A percentile compares a stretch with the other conserved stretches of the same genome.
Evolutionary conservation across 1,140 invertebrate species (phyloP).

Genomic region (Centruroides vittatus): DNA sequence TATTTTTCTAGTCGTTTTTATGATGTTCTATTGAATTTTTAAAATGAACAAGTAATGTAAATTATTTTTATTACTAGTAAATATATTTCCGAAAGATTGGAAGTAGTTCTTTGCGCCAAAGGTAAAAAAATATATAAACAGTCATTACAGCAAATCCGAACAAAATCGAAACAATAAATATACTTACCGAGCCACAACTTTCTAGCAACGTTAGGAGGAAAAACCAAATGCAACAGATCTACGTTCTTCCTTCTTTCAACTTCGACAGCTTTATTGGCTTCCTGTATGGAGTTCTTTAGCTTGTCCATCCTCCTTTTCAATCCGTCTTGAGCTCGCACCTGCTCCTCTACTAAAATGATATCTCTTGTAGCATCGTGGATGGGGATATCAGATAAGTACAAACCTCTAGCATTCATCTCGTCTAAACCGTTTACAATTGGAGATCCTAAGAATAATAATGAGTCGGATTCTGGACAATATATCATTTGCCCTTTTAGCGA

Average conservation of each 20-base stretch:
- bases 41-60: no score
- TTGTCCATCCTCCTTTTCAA: conserved; percentile 85
- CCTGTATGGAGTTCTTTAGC: conserved; percentile 79
- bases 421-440: conserved; percentile 83
- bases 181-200: conserved; percentile 60
- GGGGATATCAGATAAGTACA: conserved; percentile 92
- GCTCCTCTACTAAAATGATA: conserved; percentile 84
- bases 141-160: no score
- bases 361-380: conserved; percentile 82
- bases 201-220: conserved; percentile 83
- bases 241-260: conserved; percentile 88
- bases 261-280: conserved; percentile 75
- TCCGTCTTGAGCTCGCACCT: conserved; percentile 83
- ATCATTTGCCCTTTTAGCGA: conserved; percentile 94
- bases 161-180: no score
- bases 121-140: no score
- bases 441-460: conserved; percentile 78
- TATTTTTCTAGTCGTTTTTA: no score
- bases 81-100: no score
- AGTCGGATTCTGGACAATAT: conserved; percentile 73
- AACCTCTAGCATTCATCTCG: conserved; percentile 71
- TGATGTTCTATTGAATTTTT: no score
- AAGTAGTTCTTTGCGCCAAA: no score
- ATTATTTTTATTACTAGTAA: no score
- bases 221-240: conserved; percentile 80